Evolutionary conservation across 1,140 invertebrate species (phyloP), one percentile per base, ranked within the genome.

Genomic region (Rhagoletis zephyria): DNA sequence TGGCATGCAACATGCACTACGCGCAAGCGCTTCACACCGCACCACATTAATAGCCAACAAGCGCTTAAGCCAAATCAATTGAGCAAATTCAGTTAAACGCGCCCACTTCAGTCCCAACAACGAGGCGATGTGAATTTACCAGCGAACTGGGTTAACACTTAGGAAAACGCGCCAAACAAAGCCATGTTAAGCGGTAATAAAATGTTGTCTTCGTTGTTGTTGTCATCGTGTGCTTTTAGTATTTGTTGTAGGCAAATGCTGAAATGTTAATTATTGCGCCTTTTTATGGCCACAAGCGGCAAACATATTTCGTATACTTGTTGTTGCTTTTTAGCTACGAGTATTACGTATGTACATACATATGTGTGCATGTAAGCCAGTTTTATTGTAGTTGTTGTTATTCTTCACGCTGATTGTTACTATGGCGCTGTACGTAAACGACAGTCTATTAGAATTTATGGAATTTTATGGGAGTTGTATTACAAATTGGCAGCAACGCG

Each of bases 401-500:
- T 10, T 56, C 51, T 2, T 56, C 10, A 56, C 51, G 51, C 51
- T 10, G 51, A 30, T 56, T 56, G 51, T 56, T 56, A 10, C 30
- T 30, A 30, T 56, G 10, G 10, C 5, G 45, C 45, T 77, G n/a
- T 51, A 7, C 51, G n/a, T 51, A 7, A 10, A n/a, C n/a, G 48
- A 6, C 16, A 51, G 12, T 19, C 45, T n/a, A 77, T 77, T 81
- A 81, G 74, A 81, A 81, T 81, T 81, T 81, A 56, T 81, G 48
- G 74, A 81, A 81, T 81, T 81, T 81, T 56, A 81, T 81, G 19
- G 45, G 19, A 56, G 74, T 81, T 81, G 74, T 81, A 19, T 10
- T 81, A 81, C 74, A 56, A 81, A 81, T 81, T 81, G 74, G 74
- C 48, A 16, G 45, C 56, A n/a, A 56, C 56, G 74, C 74, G 45